Evolutionary conservation across 1,140 invertebrate species (phyloP), one percentile per base, ranked within the genome.

Genomic region (Pseudachorutes palmiensis): DNA sequence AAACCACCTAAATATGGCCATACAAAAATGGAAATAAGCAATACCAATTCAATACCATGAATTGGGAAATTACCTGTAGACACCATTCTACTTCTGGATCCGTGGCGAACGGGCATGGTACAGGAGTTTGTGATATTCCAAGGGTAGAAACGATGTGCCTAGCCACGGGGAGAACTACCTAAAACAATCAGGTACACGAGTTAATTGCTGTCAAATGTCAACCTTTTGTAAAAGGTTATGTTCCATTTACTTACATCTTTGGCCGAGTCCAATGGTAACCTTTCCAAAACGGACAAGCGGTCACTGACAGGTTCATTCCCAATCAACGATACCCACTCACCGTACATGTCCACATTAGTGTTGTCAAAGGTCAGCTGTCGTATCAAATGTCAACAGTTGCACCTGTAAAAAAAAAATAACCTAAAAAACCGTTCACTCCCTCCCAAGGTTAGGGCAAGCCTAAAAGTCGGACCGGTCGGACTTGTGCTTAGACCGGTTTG

Each of bases 1-100:
- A 92, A 26, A 97, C 87, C 5, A 96, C 92, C 83, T 86, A 63
- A 24, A 75, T 60, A n/a, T 49, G 58, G 16, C 24, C 12, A 22
- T 49, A 51, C 2, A 24, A 22, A 51, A 64, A 49, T 29, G 5
- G 30, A 5, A 63, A 63, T 14, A 22, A 28, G 22, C 59, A 29
- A 36, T 58, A 5, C 2, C 55, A 12, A 57, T 64, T 48, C 30
- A 26, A 49, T 59, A 9, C 24, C 9, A 12, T 51, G 28, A n/a
- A 28, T 22, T 12, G 16, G 12, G 2, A 62, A 69, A 60, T 65
- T 71, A 83, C 82, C 78, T 83, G 81, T 79, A 83, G 82, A 32
- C 80, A 79, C 82, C 82, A 83, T 61, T 80, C 78, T 48, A 83
- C 81, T 70, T 82, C 80, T 36, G 76, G 75, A 66, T 81, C 80